Evolutionary conservation across 2,888 invertebrate species (phyloP).

Genomic region (Dysmachus trigonus): DNA sequence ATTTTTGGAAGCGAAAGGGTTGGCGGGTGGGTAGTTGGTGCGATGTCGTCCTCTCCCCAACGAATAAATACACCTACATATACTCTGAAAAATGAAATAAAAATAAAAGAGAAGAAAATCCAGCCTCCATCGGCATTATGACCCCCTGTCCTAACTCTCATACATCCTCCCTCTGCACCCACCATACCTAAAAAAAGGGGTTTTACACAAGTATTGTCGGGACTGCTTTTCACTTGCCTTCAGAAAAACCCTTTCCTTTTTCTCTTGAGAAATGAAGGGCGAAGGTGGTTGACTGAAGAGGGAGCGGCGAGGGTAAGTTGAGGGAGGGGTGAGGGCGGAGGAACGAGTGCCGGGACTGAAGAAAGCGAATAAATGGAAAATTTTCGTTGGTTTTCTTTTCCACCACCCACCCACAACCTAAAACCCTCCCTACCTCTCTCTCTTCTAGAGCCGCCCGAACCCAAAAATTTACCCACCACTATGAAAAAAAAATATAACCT

Average conservation of each 20-base stretch:
- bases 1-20: not conserved
- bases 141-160: no score
- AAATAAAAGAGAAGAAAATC: not conserved
- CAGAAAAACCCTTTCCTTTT: not conserved
- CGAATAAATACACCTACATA: not conserved
- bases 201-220: not conserved
- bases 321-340: not conserved
- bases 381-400: not conserved
- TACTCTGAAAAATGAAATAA: not conserved
- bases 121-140: not conserved
- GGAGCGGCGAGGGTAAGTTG: not conserved
- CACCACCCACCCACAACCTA: not conserved
- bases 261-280: not conserved
- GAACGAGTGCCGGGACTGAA: not conserved
- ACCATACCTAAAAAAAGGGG: no score
- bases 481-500: not conserved
- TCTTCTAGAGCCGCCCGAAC: no score
- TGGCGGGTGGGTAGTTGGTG: not conserved
- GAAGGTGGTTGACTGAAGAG: not conserved
- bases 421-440: not conserved
- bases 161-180: no score
- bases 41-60: no score
- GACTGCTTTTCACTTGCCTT: not conserved
- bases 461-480: not conserved
- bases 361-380: not conserved